A percentile compares a stretch with the other conserved stretches of the same genome.
Evolutionary conservation across 53 echinoderm and acorn worm species (phyloP).

Genomic region (Echinarachnius parma): DNA sequence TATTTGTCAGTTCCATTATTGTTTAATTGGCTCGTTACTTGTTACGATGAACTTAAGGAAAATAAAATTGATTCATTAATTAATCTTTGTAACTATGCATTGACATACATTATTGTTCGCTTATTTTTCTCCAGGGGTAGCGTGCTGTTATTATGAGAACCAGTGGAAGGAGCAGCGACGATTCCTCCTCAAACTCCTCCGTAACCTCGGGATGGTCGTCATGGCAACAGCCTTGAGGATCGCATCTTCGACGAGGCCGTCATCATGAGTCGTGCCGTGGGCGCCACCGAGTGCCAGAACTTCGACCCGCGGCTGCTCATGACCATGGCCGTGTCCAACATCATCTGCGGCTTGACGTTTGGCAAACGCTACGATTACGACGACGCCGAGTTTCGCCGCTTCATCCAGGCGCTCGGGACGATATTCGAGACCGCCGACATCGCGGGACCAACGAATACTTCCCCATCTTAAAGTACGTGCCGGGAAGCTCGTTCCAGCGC

Average conservation of each 20-base stretch:
- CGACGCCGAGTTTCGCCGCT: conserved; percentile 37
- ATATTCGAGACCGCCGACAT: conserved; percentile 35
- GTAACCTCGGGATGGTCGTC: conserved; percentile 46
- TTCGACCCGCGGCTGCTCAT: conserved; percentile 32
- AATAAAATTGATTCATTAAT: too few species aligned
- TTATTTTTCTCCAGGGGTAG: conserved; percentile 27
- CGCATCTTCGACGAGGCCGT: conserved; percentile 37
- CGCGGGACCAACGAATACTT: conserved; percentile 48
- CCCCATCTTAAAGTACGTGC: conserved; percentile 44
- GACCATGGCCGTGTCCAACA: conserved; percentile 52
- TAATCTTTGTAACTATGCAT: too few species aligned
- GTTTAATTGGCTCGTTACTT: too few species aligned
- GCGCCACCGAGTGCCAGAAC: conserved; percentile 8
- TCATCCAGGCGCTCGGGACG: not conserved
- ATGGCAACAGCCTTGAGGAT: conserved; percentile 33
- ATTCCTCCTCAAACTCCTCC: conserved; percentile 46
- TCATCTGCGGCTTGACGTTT: conserved; percentile 45
- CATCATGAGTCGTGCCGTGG: conserved; percentile 13
- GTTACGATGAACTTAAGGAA: too few species aligned
- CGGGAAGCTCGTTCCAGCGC: conserved; percentile 33
- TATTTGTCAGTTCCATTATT: too few species aligned
- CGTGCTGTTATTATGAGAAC: conserved; percentile 31
- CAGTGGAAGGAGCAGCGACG: conserved; percentile 61
- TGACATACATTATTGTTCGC: too few species aligned
- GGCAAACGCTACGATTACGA: conserved; percentile 46